Evolutionary conservation across 2,888 invertebrate species (phyloP).

Genomic region (Platycheirus albimanus): DNA sequence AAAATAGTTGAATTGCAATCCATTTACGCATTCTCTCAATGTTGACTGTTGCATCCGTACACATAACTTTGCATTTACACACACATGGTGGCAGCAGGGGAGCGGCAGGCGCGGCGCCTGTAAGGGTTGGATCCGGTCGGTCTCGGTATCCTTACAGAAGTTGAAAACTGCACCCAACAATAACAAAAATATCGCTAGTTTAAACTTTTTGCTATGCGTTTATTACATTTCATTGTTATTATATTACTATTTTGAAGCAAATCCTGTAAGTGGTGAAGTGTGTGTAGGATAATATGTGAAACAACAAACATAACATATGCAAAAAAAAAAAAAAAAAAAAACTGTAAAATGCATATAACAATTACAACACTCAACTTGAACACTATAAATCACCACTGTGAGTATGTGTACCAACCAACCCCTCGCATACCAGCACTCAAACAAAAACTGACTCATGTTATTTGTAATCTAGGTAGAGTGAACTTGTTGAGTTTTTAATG

Average conservation of each 20-base stretch:
- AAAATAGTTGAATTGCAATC: conserved; percentile 59
- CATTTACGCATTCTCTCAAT: conserved; percentile 35
- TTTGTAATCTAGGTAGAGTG: conserved; percentile 16
- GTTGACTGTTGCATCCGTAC: conserved; percentile 11
- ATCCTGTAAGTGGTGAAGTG: conserved; percentile 41
- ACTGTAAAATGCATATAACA: conserved; percentile 58
- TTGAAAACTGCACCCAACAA: conserved; percentile 5
- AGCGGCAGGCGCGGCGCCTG: too few relatives aligned
- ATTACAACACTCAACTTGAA: conserved; percentile 63
- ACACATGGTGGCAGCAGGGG: too few relatives aligned
- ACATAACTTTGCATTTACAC: neutral
- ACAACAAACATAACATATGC: conserved; percentile 18
- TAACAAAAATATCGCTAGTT: conserved; percentile 50
- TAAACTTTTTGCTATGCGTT: conserved; percentile 54
- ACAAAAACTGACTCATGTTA: conserved; percentile 13
- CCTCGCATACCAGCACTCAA: neutral
- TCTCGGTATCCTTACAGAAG: conserved; percentile 7
- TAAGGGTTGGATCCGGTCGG: too few relatives aligned
- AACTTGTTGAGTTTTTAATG: conserved; percentile 73
- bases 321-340: neutral
- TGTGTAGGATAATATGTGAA: conserved; percentile 39
- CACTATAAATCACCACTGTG: conserved; percentile 68
- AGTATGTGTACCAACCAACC: too few relatives aligned
- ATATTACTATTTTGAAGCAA: conserved; percentile 47
- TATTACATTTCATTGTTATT: conserved; percentile 65